Base-by-base conservation (phyloP, 23 tunicate genomes). In the Trididemnum nubilum region DNA sequence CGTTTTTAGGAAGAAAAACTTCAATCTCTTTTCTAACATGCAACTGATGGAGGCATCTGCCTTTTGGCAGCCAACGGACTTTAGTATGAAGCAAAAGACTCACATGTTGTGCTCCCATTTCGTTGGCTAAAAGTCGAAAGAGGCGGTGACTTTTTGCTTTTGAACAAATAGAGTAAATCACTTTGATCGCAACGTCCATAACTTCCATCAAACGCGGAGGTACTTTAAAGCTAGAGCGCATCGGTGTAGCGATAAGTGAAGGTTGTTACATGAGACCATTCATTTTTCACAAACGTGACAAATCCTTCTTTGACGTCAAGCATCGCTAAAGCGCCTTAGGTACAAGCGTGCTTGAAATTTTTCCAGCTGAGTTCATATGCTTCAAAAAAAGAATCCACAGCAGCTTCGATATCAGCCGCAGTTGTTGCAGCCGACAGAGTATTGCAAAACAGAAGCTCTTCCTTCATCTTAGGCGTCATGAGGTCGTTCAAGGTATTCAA, bases 191-290 rank as follows among this genome's bases (percentile, higher is more conserved):
- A 35, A 71, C 44, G 76, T 71, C 76, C 76, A 71, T 71, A 35
- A 71, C 76, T 71, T 71, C 76, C 61, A 74, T 22, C 80, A 74
- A 74, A 19, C 26, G 80, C 34, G 80, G 33, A 39, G 80, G 61
- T 33, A 30, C 32, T 74, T 74, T 39, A 24, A 39, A 15, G 80
- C 80, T 12, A 74, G 70, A 74, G 80, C 80, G 70, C 39, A 74
- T 44, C 80, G 27, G 61, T 74, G 80, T 74, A 74, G 30, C 15
- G 80, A 74, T 4, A 71, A 74, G 80, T 74, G 80, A 28, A 74
- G 15, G 80, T 12, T 3, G 80, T 74, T 30, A 74, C 80, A 44
- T 74, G 80, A 40, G 80, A 28, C 80, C 80, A 74, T 74, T 74
- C 80, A 5, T 74, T 74, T 28, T 74, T 74, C 61, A 74, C 80